Evolutionary conservation across 2,113 vertebrate genomes (phyloP).

Genomic region (Dicentrarchus labrax): DNA sequence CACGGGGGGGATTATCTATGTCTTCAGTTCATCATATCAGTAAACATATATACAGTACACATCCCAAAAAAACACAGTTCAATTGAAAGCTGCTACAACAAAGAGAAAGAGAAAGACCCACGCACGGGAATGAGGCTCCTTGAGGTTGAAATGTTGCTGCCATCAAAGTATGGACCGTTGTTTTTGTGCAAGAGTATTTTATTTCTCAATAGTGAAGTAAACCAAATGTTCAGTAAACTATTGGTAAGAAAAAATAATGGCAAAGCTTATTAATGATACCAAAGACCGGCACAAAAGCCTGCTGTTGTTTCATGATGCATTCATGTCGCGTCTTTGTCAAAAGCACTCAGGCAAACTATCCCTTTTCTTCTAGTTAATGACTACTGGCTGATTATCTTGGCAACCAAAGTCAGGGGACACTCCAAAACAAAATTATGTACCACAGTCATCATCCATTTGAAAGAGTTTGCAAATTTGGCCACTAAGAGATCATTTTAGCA

Average conservation of each 20-base stretch:
- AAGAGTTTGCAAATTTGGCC: no score
- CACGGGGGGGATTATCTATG: slow-evolving; percentile 6
- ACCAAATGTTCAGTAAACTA: background rate
- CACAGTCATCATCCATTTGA: slow-evolving; percentile 20
- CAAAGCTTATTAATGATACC: background rate
- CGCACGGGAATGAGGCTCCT: background rate
- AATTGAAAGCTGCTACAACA: background rate
- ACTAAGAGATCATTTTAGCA: background rate
- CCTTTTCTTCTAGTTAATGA: background rate
- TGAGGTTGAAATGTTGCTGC: background rate
- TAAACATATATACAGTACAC: background rate
- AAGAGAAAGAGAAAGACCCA: background rate
- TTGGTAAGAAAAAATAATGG: background rate
- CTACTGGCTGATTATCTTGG: background rate
- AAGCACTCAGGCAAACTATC: background rate
- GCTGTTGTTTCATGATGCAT: background rate
- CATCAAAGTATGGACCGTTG: background rate
- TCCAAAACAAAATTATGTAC: slow-evolving; percentile 10
- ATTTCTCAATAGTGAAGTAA: background rate
- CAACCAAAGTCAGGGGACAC: background rate
- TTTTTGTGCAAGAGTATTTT: background rate
- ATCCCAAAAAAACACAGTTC: background rate
- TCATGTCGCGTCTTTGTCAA: background rate
- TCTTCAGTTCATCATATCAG: slow-evolving; percentile 1
- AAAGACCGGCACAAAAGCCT: background rate